phyloP scores from a whole-genome alignment of 2,888 invertebrate species.

The Palloptera scutellata region DNA sequence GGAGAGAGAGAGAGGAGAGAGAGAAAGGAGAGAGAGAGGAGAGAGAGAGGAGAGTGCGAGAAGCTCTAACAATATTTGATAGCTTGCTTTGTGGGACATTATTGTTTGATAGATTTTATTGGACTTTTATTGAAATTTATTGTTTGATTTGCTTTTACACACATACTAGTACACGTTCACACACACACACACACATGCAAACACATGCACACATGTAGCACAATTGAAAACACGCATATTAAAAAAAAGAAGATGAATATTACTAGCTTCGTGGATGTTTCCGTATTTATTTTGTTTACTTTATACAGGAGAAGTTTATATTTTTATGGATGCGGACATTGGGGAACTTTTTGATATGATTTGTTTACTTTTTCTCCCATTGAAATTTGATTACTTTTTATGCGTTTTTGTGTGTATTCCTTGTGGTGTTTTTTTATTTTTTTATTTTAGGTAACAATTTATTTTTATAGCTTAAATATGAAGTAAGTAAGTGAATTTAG shows the following conservation, averaged over 20 bases:
- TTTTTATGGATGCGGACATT: conserved; percentile 2
- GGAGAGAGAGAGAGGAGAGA: background rate
- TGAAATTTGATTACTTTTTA: conserved; percentile 4
- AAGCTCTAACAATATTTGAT: background rate
- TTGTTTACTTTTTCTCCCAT: too few relatives aligned
- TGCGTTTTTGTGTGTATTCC: background rate
- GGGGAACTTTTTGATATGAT: background rate
- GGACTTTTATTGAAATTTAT: conserved; percentile 50
- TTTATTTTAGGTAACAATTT: conserved; percentile 17
- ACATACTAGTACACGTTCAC: conserved; percentile 25
- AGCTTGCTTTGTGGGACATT: conserved; percentile 2
- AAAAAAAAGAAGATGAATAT: conserved; percentile 19
- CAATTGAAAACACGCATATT: conserved; percentile 4
- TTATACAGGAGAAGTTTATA: conserved; percentile 1
- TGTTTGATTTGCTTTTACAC: conserved; percentile 43
- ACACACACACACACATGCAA: conserved; percentile 31
- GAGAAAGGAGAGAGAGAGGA: background rate
- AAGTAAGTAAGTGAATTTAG: conserved; percentile 23
- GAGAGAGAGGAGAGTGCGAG: background rate
- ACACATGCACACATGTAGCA: conserved; percentile 20
- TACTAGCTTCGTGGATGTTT: background rate
- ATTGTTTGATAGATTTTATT: conserved; percentile 44
- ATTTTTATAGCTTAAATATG: conserved; percentile 32
- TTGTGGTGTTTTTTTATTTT: too few relatives aligned
- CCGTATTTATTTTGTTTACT: background rate